Conservation (phyloP, 2,113 vertebrate species). For the Amblyopsis rosae region DNA sequence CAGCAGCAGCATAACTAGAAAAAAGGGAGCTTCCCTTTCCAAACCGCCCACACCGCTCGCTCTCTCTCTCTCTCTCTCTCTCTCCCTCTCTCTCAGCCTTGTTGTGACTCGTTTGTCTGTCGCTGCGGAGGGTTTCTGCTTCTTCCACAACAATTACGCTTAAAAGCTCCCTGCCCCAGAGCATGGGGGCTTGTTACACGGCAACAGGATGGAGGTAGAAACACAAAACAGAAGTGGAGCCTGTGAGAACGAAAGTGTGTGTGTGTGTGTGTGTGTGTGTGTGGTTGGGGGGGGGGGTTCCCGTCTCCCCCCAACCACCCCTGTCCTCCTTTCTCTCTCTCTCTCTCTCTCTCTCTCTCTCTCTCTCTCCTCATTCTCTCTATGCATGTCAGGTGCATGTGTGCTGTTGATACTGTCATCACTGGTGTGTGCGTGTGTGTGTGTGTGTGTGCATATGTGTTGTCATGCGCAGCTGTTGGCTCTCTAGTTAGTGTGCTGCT, state of each 20-base stretch:
- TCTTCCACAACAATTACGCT: conserved; percentile 64
- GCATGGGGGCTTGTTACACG: conserved; percentile 51
- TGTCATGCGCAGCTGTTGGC: conserved; percentile 79
- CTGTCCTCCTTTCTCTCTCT: conserved; percentile 1
- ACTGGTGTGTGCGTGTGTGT: conserved; percentile 31
- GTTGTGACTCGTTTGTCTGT: conserved; percentile 73
- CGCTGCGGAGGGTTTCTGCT: conserved; percentile 56
- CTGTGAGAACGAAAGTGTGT: conserved; percentile 35
- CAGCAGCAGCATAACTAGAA: conserved; percentile 3
- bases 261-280: too few relatives aligned
- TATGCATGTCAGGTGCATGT: conserved; percentile 60
- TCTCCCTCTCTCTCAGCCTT: conserved; percentile 47
- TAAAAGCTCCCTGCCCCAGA: conserved; percentile 49
- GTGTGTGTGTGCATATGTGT: conserved; percentile 33
- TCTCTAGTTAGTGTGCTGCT: conserved; percentile 58
- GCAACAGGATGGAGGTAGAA: conserved; percentile 27
- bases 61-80: neutral
- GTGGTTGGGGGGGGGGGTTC: conserved; percentile 5
- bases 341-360: conserved; percentile 10
- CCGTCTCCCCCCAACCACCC: conserved; percentile 19
- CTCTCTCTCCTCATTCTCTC: neutral
- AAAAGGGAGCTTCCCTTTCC: conserved; percentile 57
- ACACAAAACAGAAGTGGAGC: conserved; percentile 38
- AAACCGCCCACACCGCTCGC: conserved; percentile 61
- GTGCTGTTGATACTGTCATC: conserved; percentile 63